Percentiles rank a stretch among this genome's conserved stretches.
phyloP scores from a whole-genome alignment of 2,113 vertebrate species.

The Oncorhynchus keta region DNA sequence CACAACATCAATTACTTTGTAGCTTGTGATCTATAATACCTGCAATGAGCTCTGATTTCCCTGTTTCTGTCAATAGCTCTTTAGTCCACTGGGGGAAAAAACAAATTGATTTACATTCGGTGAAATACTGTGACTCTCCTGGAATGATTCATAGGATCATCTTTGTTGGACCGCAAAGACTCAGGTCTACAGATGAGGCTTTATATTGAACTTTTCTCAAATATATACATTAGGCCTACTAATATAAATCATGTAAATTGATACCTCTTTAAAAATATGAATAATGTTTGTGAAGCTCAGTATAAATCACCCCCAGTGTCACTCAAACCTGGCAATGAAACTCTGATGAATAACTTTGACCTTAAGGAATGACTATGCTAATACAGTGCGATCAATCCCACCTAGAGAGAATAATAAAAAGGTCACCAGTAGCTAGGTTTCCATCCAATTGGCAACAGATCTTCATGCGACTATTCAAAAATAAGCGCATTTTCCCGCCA shows the following conservation, averaged over 20 bases:
- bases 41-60: slow-evolving; percentile 25
- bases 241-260: too few species aligned
- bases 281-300: too few species aligned
- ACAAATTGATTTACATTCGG: background rate
- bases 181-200: too few species aligned
- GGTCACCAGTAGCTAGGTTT: slow-evolving; percentile 21
- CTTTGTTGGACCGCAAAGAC: background rate
- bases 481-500: too few species aligned
- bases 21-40: background rate
- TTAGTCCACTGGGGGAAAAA: background rate
- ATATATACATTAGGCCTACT: too few species aligned
- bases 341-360: background rate
- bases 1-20: slow-evolving; percentile 29
- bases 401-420: slow-evolving; percentile 45
- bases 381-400: slow-evolving; percentile 8
- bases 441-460: too few species aligned
- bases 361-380: slow-evolving; percentile 5
- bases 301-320: too few species aligned
- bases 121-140: background rate
- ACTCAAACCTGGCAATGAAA: background rate
- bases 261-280: too few species aligned
- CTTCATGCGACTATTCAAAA: too few species aligned
- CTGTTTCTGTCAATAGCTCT: slow-evolving; percentile 37
- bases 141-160: background rate
- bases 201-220: too few species aligned